Conservation (phyloP, 2,797 vertebrate genomes). For the Rhabdomys pumilio region DNA sequence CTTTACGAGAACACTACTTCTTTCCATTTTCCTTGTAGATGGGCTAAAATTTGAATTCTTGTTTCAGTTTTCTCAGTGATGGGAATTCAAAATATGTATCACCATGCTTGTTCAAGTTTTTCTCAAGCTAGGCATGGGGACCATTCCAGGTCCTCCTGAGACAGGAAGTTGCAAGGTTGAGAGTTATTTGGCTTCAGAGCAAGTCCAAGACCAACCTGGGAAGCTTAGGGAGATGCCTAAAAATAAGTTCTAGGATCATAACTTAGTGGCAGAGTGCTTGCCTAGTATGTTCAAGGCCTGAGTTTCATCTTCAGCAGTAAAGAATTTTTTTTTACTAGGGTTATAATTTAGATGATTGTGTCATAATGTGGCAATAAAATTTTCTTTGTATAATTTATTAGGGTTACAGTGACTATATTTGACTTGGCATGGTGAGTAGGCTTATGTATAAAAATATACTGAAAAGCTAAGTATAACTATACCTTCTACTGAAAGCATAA, state of each 20-base stretch:
- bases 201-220: not conserved
- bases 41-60: not conserved
- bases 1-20: constrained; percentile 4
- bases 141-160: not conserved
- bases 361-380: not conserved
- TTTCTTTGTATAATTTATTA: constrained; percentile 46
- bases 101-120: not conserved
- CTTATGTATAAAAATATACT: not conserved
- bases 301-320: not conserved
- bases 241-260: not conserved
- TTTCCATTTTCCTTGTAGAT: not conserved
- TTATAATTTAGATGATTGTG: constrained; percentile 5
- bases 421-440: not conserved
- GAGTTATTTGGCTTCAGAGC: not conserved
- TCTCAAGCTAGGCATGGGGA: not conserved
- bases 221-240: not conserved
- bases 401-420: constrained; percentile 17
- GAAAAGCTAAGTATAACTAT: not conserved
- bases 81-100: not conserved
- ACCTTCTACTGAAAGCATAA: not conserved
- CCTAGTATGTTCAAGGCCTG: not conserved
- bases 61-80: not conserved
- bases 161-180: not conserved
- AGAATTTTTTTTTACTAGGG: not conserved
- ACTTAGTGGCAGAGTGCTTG: not conserved